Conservation (phyloP, 1,140 invertebrate species). For the Gerris buenoi region DNA sequence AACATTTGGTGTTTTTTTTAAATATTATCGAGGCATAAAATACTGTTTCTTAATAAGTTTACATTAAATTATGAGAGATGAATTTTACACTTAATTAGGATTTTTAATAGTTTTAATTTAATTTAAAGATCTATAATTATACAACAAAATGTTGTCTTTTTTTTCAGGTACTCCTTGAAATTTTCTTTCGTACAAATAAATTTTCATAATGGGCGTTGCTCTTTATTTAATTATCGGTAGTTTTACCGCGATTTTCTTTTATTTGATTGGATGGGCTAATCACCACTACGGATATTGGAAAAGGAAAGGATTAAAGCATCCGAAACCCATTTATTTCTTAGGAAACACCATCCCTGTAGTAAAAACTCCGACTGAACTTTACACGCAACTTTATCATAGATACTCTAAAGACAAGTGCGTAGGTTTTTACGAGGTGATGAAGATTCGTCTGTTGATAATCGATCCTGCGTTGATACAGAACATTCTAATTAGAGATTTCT, state of each 20-base stretch:
- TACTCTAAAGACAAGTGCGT: constrained; percentile 12
- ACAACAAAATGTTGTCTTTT: too few species aligned
- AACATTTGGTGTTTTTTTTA: too few species aligned
- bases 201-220: not conserved
- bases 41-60: too few species aligned
- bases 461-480: constrained; percentile 26
- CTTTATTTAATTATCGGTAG: not conserved
- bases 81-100: too few species aligned
- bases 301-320: constrained; percentile 27
- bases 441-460: constrained; percentile 23
- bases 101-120: too few species aligned
- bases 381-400: constrained; percentile 13
- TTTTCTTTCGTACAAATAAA: too few species aligned
- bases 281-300: constrained; percentile 29
- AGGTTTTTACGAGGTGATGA: constrained; percentile 22
- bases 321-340: constrained; percentile 26
- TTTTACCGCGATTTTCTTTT: not conserved
- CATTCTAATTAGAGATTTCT: constrained; percentile 28
- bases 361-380: constrained; percentile 5
- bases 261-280: not conserved
- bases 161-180: too few species aligned
- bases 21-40: too few species aligned
- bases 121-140: too few species aligned
- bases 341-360: constrained; percentile 22
- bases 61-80: too few species aligned